Conservation (phyloP, 1,140 invertebrate genomes). For the Acromyrmex echinatior region DNA sequence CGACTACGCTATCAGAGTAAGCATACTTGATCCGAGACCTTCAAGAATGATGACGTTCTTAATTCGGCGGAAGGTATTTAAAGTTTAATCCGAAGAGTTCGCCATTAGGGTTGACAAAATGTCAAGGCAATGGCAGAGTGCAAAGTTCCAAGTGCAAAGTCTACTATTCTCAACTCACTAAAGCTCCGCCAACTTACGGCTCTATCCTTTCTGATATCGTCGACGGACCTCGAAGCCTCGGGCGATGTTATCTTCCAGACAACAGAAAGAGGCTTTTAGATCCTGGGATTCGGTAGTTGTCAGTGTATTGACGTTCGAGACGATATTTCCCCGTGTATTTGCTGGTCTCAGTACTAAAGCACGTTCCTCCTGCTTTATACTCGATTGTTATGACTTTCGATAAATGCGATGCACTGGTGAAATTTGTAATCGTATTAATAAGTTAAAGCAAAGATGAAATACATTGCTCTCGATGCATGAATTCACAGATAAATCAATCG, state of each 20-base stretch:
- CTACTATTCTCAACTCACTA: slow-evolving; percentile 74
- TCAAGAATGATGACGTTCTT: slow-evolving; percentile 67
- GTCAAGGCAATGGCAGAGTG: slow-evolving; percentile 73
- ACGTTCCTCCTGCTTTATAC: slow-evolving; percentile 23
- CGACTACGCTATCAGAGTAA: not conserved
- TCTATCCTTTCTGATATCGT: slow-evolving; percentile 70
- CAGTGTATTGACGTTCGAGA: slow-evolving; percentile 39
- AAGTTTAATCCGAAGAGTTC: slow-evolving; percentile 83
- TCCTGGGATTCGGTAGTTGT: slow-evolving; percentile 39
- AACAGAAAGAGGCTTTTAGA: slow-evolving; percentile 83
- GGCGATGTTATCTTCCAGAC: slow-evolving; percentile 77
- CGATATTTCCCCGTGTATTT: slow-evolving; percentile 31
- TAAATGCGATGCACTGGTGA: not conserved
- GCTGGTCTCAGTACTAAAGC: slow-evolving; percentile 4
- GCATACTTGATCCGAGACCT: slow-evolving; percentile 43
- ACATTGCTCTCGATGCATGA: not conserved
- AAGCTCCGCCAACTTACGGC: slow-evolving; percentile 48
- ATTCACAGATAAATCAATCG: not conserved
- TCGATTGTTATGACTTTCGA: slow-evolving; percentile 31
- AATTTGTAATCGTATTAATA: not conserved
- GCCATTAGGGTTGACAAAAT: slow-evolving; percentile 82
- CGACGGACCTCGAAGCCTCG: slow-evolving; percentile 69
- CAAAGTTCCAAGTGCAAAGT: slow-evolving; percentile 84
- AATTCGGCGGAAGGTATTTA: slow-evolving; percentile 81
- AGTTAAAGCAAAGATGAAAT: not conserved